phyloP scores from a whole-genome alignment of 2,797 vertebrate genomes.

The Myiothlypis coronata region DNA sequence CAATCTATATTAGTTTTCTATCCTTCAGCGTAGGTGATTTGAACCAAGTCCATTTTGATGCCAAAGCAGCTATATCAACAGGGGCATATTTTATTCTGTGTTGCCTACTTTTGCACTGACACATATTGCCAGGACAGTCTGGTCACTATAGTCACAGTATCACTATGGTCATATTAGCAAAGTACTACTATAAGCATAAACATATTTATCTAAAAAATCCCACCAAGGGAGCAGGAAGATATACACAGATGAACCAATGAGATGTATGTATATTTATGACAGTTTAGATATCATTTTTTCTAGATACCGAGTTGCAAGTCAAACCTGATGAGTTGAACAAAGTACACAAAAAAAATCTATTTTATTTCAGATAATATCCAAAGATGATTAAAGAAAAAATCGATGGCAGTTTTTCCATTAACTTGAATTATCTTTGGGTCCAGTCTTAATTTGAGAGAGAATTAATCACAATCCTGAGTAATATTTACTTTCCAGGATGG shows the following conservation, averaged over 20 bases:
- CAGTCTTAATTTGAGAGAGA: neutral
- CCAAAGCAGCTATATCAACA: neutral
- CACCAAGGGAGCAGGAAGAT: neutral
- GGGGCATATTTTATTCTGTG: neutral
- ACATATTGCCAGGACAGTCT: neutral
- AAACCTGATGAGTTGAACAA: neutral
- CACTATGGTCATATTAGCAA: neutral
- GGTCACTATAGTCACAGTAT: neutral
- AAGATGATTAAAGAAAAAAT: neutral
- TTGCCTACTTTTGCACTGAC: neutral
- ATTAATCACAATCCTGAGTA: neutral
- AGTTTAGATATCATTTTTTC: neutral
- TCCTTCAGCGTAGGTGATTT: neutral
- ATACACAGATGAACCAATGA: neutral
- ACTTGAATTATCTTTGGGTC: neutral
- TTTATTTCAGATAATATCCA: neutral
- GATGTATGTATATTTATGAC: neutral
- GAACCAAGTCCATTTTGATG: neutral
- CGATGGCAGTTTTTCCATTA: slow-evolving; percentile 19
- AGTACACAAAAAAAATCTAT: neutral
- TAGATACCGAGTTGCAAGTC: neutral
- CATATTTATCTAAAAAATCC: neutral
- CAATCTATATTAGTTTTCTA: neutral
- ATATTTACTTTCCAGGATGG: slow-evolving; percentile 33
- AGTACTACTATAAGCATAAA: neutral